Base-by-base conservation (phyloP, 2,113 vertebrate genomes). In the Pygoscelis adeliae region DNA sequence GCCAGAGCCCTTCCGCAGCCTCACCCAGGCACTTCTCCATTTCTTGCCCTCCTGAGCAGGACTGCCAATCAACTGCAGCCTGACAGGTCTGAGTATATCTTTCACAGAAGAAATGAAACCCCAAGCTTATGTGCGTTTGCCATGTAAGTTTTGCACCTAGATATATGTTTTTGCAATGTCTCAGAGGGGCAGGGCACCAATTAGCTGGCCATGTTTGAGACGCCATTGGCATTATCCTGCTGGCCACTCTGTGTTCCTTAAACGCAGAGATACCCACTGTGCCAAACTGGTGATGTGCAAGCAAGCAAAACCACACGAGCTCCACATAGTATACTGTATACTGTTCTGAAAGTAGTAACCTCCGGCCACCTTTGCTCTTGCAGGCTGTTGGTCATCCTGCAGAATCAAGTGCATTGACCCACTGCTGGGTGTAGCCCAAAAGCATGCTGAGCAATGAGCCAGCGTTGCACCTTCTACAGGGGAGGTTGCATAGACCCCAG, bases 51-150 rank as follows among this genome's bases (percentile, higher is more conserved):
- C 13, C 40, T 6, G 12, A 82, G 58, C 23, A 42, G 34, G 42
- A 12, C 32, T n/a, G 9, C 42, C 29, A 20, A 27, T 18, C 40
- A 32, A 0, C 74, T 16, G 27, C 42, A 14, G 25, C 13, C 29
- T n/a, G 49, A 30, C 30, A 53, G 49, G 6, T 16, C 58, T 8
- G 23, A 36, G 32, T 13, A 5, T 8, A 13, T 36, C 44, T 29
- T 55, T 40, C 27, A 22, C 34, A 61, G 61, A 25, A 70, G 14
- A 36, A 77, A 30, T 4, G 7, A 62, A 78, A 50, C 15, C 32
- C 36, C 21, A 25, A 56, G 22, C 2, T 0, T 7, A 5, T 13
- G 17, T n/a, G 15, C 0, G 0, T 49, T 74, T n/a, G 13, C 59
- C 22, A 7, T 16, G 55, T 9, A 13, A 10, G 40, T 49, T 90